Evolutionary conservation across 2,888 invertebrate species (phyloP).

Genomic region (Lasioglossum oenotherae): DNA sequence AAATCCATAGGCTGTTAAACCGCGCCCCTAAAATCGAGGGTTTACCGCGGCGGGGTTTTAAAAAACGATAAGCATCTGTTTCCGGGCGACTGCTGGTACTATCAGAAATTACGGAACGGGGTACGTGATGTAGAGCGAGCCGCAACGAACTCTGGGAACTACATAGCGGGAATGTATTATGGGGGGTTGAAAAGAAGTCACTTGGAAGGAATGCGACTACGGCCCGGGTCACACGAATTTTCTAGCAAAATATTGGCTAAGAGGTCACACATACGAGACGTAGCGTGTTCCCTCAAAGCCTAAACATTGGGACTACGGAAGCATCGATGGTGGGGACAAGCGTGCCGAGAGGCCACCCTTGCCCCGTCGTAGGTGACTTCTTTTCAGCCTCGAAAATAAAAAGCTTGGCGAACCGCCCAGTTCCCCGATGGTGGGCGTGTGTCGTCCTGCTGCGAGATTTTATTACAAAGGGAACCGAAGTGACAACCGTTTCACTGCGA

Average conservation of each 20-base stretch:
- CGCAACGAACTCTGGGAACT: constrained; percentile 33
- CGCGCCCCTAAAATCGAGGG: background rate
- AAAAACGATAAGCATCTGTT: constrained; percentile 1
- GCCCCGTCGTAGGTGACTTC: too few species aligned
- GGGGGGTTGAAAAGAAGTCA: too few species aligned
- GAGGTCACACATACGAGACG: too few species aligned
- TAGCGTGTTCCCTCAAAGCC: too few species aligned
- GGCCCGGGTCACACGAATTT: too few species aligned
- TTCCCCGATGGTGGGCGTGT: constrained; percentile 18
- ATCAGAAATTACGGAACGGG: constrained; percentile 12
- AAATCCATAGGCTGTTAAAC: background rate
- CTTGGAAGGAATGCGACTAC: too few species aligned
- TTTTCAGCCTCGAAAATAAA: constrained; percentile 22
- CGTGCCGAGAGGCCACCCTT: too few species aligned
- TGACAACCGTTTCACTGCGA: constrained; percentile 32
- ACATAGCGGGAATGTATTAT: constrained; percentile 29
- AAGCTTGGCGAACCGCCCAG: constrained; percentile 40
- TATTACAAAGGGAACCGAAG: constrained; percentile 39
- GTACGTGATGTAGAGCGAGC: constrained; percentile 2
- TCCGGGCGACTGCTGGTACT: background rate
- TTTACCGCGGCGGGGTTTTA: background rate
- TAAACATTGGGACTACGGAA: too few species aligned
- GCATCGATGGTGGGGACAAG: too few species aligned
- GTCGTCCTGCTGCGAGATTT: constrained; percentile 35
- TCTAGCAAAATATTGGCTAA: too few species aligned